Conservation (phyloP, 1,140 invertebrate genomes). For the Macrosteles quadrilineatus region DNA sequence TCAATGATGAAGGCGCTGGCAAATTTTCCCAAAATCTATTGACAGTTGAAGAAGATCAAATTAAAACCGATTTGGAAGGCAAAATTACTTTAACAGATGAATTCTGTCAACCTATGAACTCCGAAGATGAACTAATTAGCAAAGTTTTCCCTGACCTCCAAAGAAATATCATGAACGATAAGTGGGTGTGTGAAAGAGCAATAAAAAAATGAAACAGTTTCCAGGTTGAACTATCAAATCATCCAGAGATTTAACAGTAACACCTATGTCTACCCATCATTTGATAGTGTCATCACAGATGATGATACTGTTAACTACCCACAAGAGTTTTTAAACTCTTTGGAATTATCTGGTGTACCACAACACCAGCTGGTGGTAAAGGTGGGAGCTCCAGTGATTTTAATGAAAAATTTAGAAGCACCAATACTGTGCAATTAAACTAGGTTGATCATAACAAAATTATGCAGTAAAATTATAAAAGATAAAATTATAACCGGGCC, state of each 20-base stretch:
- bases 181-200: slow-evolving; percentile 47
- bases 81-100: slow-evolving; percentile 36
- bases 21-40: slow-evolving; percentile 44
- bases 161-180: no score
- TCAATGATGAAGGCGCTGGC: no score
- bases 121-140: slow-evolving; percentile 47
- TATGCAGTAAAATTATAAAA: slow-evolving; percentile 28
- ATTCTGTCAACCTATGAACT: slow-evolving; percentile 40
- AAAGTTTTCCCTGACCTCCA: no score
- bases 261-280: slow-evolving; percentile 45
- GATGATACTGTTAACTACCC: no score
- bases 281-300: slow-evolving; percentile 47
- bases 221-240: slow-evolving; percentile 45
- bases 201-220: slow-evolving; percentile 50
- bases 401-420: slow-evolving; percentile 49
- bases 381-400: slow-evolving; percentile 47
- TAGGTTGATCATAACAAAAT: slow-evolving; percentile 26
- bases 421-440: slow-evolving; percentile 38
- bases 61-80: slow-evolving; percentile 34
- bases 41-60: slow-evolving; percentile 51
- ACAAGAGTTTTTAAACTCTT: no score
- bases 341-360: slow-evolving; percentile 47
- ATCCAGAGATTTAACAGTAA: slow-evolving; percentile 34
- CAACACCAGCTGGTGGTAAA: slow-evolving; percentile 45
- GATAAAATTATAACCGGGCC: no score